Evolutionary conservation across 53 echinoderm and acorn worm species (phyloP).

Genomic region (Antedon mediterranea): DNA sequence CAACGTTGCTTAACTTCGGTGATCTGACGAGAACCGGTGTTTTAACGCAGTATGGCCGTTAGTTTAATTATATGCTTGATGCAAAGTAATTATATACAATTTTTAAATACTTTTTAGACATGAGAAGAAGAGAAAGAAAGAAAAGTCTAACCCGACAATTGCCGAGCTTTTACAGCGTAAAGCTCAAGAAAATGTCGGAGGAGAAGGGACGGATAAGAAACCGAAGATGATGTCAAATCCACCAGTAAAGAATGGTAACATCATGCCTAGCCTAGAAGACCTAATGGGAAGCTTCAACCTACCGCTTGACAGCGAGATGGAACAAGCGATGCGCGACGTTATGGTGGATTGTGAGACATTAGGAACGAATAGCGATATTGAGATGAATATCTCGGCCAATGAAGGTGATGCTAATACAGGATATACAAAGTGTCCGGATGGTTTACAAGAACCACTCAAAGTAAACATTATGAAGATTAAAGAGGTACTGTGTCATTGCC

Average conservation of each 20-base stretch:
- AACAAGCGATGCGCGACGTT: background rate
- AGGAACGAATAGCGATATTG: background rate
- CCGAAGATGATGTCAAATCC: slow-evolving; percentile 6
- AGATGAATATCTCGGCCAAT: slow-evolving; percentile 2
- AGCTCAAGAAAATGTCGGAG: background rate
- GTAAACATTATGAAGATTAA: slow-evolving; percentile 69
- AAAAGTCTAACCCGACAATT: slow-evolving; percentile 55
- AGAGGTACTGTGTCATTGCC: slow-evolving; percentile 76
- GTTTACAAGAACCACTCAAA: slow-evolving; percentile 31
- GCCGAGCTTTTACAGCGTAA: slow-evolving; percentile 72
- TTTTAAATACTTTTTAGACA: background rate
- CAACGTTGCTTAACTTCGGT: too few relatives aligned
- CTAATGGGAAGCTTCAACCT: background rate
- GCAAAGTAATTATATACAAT: background rate
- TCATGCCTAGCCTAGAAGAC: slow-evolving; percentile 29
- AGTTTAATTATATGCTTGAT: too few relatives aligned
- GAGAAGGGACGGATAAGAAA: background rate
- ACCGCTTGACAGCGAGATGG: slow-evolving; percentile 8
- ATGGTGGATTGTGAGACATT: background rate
- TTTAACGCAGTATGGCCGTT: too few relatives aligned
- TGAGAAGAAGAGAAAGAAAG: slow-evolving; percentile 55
- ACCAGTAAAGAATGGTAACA: slow-evolving; percentile 10
- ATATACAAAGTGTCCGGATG: slow-evolving; percentile 39
- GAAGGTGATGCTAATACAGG: slow-evolving; percentile 21
- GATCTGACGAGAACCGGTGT: too few relatives aligned